Conservation (phyloP, 1,140 invertebrate species). For the Carcinoscorpius rotundicauda region DNA sequence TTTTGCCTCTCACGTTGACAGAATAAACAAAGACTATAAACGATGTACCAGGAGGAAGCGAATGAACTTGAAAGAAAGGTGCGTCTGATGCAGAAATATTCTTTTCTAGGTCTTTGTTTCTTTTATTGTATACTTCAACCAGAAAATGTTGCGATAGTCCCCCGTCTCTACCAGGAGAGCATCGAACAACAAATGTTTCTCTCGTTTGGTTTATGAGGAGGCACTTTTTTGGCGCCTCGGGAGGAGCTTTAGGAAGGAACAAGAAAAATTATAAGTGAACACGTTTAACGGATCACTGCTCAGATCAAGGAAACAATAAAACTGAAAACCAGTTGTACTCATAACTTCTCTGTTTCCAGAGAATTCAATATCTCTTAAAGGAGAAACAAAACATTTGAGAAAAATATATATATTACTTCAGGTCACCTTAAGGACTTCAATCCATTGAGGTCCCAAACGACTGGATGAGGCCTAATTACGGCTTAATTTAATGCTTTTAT, state of each 20-base stretch:
- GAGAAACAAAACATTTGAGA: too few relatives aligned
- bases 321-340: too few relatives aligned
- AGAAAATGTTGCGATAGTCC: slow-evolving; percentile 69
- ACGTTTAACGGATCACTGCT: too few relatives aligned
- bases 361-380: too few relatives aligned
- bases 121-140: slow-evolving; percentile 55
- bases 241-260: slow-evolving; percentile 35
- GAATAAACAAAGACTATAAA: slow-evolving; percentile 42
- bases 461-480: too few relatives aligned
- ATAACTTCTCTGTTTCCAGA: too few relatives aligned
- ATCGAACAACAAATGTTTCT: slow-evolving; percentile 60
- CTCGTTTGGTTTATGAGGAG: slow-evolving; percentile 69
- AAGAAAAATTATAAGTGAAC: too few relatives aligned
- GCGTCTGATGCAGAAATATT: slow-evolving; percentile 19
- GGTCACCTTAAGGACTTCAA: too few relatives aligned
- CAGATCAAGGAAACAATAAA: too few relatives aligned
- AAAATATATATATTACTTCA: too few relatives aligned
- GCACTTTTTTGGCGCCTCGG: slow-evolving; percentile 65
- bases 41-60: slow-evolving; percentile 18
- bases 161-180: slow-evolving; percentile 61
- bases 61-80: slow-evolving; percentile 22
- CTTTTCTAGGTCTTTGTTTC: slow-evolving; percentile 6
- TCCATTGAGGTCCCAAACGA: too few relatives aligned
- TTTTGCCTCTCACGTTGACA: slow-evolving; percentile 53
- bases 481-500: too few relatives aligned